These are phyloP conservation scores for Rosalia funebris DNA, from an alignment of 2,888 invertebrate species.

Conservation along the genomic window DNA sequence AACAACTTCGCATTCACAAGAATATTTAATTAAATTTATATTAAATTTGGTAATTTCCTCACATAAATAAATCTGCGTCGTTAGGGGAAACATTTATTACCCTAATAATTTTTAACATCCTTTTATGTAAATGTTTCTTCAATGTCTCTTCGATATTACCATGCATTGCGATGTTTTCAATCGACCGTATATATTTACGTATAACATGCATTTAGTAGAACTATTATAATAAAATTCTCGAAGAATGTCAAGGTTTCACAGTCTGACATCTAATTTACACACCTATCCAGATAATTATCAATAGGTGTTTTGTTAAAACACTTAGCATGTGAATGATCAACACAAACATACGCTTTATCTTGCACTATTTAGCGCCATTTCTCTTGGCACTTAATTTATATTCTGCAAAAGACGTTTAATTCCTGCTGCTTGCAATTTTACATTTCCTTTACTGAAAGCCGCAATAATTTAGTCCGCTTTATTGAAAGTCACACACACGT, in stretches of 20 bases:
- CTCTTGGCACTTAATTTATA: conserved; percentile 51
- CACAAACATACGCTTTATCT: conserved; percentile 48
- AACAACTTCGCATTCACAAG: too few relatives aligned
- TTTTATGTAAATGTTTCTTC: conserved; percentile 10
- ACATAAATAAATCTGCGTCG: not conserved
- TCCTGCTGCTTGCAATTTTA: conserved; percentile 49
- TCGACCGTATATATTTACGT: conserved; percentile 2
- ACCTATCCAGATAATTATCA: conserved; percentile 15
- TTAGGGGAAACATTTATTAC: conserved; percentile 12
- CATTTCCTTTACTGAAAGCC: conserved; percentile 46
- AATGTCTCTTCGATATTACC: not conserved
- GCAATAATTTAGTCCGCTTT: conserved; percentile 47
- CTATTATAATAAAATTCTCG: conserved; percentile 22
- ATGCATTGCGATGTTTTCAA: not conserved
- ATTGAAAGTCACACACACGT: conserved; percentile 28
- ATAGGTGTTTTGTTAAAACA: conserved; percentile 17
- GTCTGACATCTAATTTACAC: conserved; percentile 21
- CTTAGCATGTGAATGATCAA: conserved; percentile 47
- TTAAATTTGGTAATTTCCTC: conserved; percentile 12
- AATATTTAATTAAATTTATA: conserved; percentile 9
- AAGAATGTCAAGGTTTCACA: conserved; percentile 16
- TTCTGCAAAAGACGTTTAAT: conserved; percentile 48
- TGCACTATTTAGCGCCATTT: conserved; percentile 50
- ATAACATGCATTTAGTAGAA: conserved; percentile 20
- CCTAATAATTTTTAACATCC: conserved; percentile 11